Base-by-base conservation (phyloP, 2,797 vertebrate genomes). In the Ciconia nigra region DNA sequence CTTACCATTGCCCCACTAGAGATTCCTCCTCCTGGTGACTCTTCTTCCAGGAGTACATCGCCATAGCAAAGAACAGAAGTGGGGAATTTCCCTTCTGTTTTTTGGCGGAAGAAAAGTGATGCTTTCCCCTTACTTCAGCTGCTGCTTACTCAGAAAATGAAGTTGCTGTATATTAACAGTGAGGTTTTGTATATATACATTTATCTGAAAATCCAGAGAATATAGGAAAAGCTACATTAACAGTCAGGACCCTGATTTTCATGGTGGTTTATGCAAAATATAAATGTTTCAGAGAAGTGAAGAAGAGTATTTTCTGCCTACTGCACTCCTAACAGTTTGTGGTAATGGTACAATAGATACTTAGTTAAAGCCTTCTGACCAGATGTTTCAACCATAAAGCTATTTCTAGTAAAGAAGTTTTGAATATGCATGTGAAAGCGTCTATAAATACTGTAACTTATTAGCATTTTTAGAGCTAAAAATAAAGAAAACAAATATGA, bases 21-120 rank as follows among this genome's bases (percentile, higher is more conserved):
- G 39, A 91, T 52, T 90, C 47, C 70, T n/a, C 33, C 33, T 94
- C 55, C 44, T 89, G 59, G 29, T 18, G 41, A 65, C 78, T 92
- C 59, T 66, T 92, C 76, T 83, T 85, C 33, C 59, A 79, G 29
- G 24, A 94, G 44, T 49, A 54, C 31, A 46, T 78, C 90, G 83
- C 42, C 81, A 93, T 70, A 77, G 67, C 46, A 87, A 96, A 96
- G 74, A 85, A 78, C 61, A 87, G 65, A 96, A 92, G 63, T 54
- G 26, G 65, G 61, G 78, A 83, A 89, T 78, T 92, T 95, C 76
- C 51, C 72, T 81, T 89, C 74, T 92, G 41, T 1, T 66, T 72
- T 87, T 66, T 97, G 88, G 62, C 90, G 91, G 83, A 84, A 87
- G 28, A 78, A 87, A 93, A 83, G 12, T 46, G 35, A 72, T 74